These are phyloP conservation scores for Lycopodina hypogea DNA, from an alignment of 37 sponge, comb jelly and placozoan genomes.

Conservation along the genomic window DNA sequence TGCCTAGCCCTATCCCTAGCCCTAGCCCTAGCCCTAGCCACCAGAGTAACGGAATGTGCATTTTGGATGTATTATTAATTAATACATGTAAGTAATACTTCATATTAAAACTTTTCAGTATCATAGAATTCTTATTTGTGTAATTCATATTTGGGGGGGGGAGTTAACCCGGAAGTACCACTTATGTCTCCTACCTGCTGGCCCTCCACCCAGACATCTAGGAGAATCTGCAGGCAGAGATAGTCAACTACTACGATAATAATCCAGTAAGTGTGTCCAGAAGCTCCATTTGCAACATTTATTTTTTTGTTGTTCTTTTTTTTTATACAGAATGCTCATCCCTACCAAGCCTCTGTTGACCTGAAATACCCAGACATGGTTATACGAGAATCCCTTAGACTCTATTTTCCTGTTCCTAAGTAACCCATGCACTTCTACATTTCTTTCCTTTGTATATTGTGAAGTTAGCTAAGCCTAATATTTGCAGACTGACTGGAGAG, in stretches of 20 bases:
- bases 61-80: too few relatives aligned
- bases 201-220: constrained; percentile 48
- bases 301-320: neutral
- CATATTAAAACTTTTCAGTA: too few relatives aligned
- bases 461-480: neutral
- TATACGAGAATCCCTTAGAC: constrained; percentile 63
- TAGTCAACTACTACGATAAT: constrained; percentile 35
- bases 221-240: constrained; percentile 48
- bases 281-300: neutral
- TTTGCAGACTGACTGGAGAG: too few relatives aligned
- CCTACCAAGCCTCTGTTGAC: constrained; percentile 63
- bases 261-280: constrained; percentile 22
- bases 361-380: constrained; percentile 72
- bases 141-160: too few relatives aligned
- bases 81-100: too few relatives aligned
- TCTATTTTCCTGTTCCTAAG: constrained; percentile 65
- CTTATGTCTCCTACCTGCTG: constrained; percentile 46
- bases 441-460: neutral
- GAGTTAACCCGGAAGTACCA: too few relatives aligned
- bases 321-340: constrained; percentile 27
- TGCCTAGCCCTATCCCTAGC: too few relatives aligned
- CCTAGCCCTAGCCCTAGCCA: too few relatives aligned
- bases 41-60: too few relatives aligned
- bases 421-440: neutral
- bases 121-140: too few relatives aligned